A percentile compares a stretch with the other conserved stretches of the same genome.
These are phyloP conservation scores for Todiramphus saurophagus DNA, from an alignment of 2,113 vertebrate genomes.

Conservation along the genomic window DNA sequence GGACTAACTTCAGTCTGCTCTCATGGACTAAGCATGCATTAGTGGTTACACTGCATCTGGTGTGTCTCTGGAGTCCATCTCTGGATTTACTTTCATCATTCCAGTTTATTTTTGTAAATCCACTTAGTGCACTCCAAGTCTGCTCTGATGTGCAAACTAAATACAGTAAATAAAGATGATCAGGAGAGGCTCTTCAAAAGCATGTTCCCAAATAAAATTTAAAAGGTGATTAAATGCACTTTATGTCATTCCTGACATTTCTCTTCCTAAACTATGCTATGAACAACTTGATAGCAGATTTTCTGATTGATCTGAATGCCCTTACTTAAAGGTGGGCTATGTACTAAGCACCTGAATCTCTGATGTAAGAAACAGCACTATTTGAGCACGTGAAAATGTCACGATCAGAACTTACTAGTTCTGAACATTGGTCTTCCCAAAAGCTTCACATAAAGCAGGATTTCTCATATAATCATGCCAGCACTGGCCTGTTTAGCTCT, in stretches of 20 bases:
- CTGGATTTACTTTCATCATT: slow-evolving; percentile 13
- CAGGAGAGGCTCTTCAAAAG: neutral
- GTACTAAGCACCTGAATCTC: neutral
- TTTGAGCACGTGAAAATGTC: neutral
- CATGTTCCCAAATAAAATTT: neutral
- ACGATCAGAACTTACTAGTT: neutral
- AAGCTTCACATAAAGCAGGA: neutral
- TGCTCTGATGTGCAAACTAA: neutral
- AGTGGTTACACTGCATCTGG: slow-evolving; percentile 4
- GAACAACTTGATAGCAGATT: neutral
- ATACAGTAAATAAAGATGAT: neutral
- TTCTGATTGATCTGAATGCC: neutral
- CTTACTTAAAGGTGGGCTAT: neutral
- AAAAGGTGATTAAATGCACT: neutral
- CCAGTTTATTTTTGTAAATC: slow-evolving; percentile 39
- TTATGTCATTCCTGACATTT: neutral
- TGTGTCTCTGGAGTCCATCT: neutral
- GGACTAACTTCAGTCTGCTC: slow-evolving; percentile 3
- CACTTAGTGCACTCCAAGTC: neutral
- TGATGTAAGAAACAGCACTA: neutral
- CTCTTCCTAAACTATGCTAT: neutral
- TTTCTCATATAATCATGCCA: neutral
- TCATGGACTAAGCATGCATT: neutral
- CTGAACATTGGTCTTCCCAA: neutral
- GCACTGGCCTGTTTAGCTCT: neutral